Percentiles rank a stretch among this genome's conserved stretches.
Conservation (phyloP, 1,140 invertebrate species). For the Brachionus angularis region DNA sequence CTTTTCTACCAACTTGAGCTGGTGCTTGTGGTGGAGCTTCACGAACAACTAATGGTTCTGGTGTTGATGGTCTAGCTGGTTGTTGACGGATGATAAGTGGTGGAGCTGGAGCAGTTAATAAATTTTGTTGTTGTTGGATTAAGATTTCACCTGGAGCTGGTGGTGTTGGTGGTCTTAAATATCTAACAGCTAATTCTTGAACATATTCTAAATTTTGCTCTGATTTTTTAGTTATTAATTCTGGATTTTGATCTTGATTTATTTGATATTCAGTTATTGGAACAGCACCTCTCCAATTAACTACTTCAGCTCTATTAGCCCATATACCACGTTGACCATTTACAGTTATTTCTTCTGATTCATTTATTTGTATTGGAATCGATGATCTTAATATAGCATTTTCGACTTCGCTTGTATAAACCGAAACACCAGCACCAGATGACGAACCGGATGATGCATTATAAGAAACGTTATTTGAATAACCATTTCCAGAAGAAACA, state of each 20-base stretch:
- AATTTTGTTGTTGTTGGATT: constrained; percentile 17
- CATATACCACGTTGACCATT: constrained; percentile 42
- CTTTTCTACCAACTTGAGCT: constrained; percentile 9
- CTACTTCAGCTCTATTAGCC: constrained; percentile 27
- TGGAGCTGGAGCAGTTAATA: constrained; percentile 38
- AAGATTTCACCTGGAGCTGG: constrained; percentile 42
- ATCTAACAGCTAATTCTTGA: constrained; percentile 43
- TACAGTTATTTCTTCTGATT: constrained; percentile 40
- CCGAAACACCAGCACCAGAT: neutral
- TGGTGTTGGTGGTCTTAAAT: constrained; percentile 43
- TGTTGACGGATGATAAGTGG: constrained; percentile 41
- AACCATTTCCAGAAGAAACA: too few species aligned
- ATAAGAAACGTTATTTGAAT: neutral
- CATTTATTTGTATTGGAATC: constrained; percentile 12
- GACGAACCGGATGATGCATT: neutral
- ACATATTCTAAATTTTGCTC: constrained; percentile 20
- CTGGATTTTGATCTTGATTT: constrained; percentile 39
- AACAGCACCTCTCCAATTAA: constrained; percentile 35
- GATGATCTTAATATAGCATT: constrained; percentile 20
- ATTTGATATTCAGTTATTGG: constrained; percentile 37
- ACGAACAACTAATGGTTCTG: constrained; percentile 39
- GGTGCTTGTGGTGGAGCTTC: constrained; percentile 43
- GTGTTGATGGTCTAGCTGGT: constrained; percentile 29
- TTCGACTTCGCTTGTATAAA: constrained; percentile 13
- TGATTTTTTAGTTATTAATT: constrained; percentile 8